A percentile compares a stretch with the other conserved stretches of the same genome.
Conservation (phyloP, 2,888 invertebrate genomes). For the Scaeva pyrastri region DNA sequence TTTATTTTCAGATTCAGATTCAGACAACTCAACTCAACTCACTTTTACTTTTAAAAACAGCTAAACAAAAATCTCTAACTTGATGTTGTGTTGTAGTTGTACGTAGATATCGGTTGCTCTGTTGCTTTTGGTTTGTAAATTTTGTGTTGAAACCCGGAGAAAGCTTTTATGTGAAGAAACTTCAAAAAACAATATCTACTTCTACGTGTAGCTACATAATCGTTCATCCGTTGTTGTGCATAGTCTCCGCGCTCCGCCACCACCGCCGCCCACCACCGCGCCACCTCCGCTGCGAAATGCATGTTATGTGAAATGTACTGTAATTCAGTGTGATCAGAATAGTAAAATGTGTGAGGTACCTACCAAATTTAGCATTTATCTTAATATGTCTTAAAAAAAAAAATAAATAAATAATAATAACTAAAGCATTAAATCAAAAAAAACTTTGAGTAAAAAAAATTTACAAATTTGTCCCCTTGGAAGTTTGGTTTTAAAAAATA, state of each 20-base stretch:
- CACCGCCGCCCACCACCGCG: neutral
- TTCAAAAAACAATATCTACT: slow-evolving; percentile 36
- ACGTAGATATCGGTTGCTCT: slow-evolving; percentile 61
- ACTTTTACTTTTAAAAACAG: slow-evolving; percentile 75
- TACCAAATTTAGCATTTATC: neutral
- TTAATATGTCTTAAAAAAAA: neutral
- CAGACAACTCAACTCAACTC: slow-evolving; percentile 52
- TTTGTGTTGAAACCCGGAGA: slow-evolving; percentile 71
- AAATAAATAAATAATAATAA: too few relatives aligned
- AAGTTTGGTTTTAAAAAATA: neutral
- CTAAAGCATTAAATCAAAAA: neutral
- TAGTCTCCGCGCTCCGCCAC: neutral
- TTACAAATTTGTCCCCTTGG: slow-evolving; percentile 24
- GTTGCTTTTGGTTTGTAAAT: slow-evolving; percentile 42
- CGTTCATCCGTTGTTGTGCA: slow-evolving; percentile 15
- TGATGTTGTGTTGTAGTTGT: slow-evolving; percentile 50
- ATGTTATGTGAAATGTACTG: slow-evolving; percentile 44
- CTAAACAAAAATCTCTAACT: slow-evolving; percentile 64
- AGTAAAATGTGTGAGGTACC: slow-evolving; percentile 31
- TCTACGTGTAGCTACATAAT: slow-evolving; percentile 36
- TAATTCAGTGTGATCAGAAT: slow-evolving; percentile 39
- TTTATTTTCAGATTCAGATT: slow-evolving; percentile 64
- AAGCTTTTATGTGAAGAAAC: slow-evolving; percentile 74
- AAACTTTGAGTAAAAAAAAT: neutral
- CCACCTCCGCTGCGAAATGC: neutral